These are phyloP conservation scores for Spea bombifrons DNA, from an alignment of 2,113 vertebrate genomes.

Conservation along the genomic window DNA sequence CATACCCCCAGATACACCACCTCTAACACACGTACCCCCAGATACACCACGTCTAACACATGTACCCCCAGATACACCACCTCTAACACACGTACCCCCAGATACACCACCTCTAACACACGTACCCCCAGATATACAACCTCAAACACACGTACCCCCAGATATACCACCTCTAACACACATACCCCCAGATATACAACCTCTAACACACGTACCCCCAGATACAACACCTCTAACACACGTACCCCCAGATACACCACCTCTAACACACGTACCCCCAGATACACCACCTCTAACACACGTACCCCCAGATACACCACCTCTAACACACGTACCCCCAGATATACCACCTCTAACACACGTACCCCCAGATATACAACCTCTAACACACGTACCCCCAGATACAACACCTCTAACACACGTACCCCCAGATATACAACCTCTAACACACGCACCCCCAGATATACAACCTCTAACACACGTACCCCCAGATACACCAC, in stretches of 20 bases:
- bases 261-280: not conserved
- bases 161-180: not conserved
- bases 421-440: not conserved
- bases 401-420: too few relatives aligned
- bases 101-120: not conserved
- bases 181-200: not conserved
- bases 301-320: not conserved
- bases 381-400: too few relatives aligned
- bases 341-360: not conserved
- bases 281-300: not conserved
- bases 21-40: not conserved
- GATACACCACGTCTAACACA: not conserved
- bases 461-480: not conserved
- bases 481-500: not conserved
- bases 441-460: not conserved
- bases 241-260: not conserved
- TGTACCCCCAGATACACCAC: not conserved
- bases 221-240: not conserved
- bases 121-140: not conserved
- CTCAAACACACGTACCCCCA: not conserved
- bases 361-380: not conserved
- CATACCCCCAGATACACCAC: not conserved
- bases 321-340: not conserved
- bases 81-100: not conserved
- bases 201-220: not conserved